These are phyloP conservation scores for Molanna angustata DNA, from an alignment of 2,888 invertebrate species.

Conservation along the genomic window DNA sequence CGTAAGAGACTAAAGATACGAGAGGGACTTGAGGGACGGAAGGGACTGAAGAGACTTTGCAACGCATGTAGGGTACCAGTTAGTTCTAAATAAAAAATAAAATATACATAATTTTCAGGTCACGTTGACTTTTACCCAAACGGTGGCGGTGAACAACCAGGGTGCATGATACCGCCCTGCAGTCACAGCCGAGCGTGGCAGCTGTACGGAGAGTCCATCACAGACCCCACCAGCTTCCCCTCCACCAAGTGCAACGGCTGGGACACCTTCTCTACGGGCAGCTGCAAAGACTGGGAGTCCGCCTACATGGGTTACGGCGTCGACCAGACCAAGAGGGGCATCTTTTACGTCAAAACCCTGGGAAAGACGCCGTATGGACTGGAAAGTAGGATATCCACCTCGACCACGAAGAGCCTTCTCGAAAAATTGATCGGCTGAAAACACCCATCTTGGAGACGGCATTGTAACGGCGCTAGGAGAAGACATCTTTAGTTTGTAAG, in stretches of 20 bases:
- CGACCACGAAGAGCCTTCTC: too few species aligned
- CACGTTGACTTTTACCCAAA: slow-evolving; percentile 49
- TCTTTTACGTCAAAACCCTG: slow-evolving; percentile 42
- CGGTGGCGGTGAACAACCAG: slow-evolving; percentile 44
- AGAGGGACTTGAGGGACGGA: too few species aligned
- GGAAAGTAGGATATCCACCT: too few species aligned
- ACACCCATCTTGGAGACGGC: too few species aligned
- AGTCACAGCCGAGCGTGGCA: slow-evolving; percentile 46
- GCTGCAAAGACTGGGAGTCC: slow-evolving; percentile 2
- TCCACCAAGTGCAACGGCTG: slow-evolving; percentile 40
- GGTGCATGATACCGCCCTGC: slow-evolving; percentile 45
- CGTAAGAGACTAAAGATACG: too few species aligned
- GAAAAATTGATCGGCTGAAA: too few species aligned
- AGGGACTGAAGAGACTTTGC: too few species aligned
- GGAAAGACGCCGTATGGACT: slow-evolving; percentile 40
- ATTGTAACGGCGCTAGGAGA: too few species aligned
- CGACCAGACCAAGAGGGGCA: slow-evolving; percentile 36
- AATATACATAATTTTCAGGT: too few species aligned
- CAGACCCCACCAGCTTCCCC: slow-evolving; percentile 37
- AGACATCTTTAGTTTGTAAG: not conserved
- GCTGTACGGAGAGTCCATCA: slow-evolving; percentile 41
- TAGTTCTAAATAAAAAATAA: too few species aligned
- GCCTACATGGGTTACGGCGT: slow-evolving; percentile 43
- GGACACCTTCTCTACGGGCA: slow-evolving; percentile 37
- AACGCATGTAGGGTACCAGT: too few species aligned